These are phyloP conservation scores for Ellobium chinense DNA, from an alignment of 2,888 invertebrate species.

Conservation along the genomic window DNA sequence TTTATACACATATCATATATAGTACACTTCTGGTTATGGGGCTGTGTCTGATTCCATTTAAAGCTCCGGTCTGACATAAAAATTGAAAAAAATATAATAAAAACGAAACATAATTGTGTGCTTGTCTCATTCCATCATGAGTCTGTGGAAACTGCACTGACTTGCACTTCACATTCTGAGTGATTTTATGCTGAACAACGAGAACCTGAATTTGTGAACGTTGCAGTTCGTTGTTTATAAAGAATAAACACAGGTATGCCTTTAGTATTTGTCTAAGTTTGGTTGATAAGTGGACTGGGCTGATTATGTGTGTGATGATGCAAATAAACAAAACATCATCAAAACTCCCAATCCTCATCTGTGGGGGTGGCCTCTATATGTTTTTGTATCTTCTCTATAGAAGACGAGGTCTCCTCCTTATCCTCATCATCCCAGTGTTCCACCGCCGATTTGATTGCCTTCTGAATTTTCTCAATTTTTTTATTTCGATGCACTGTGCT, in stretches of 20 bases:
- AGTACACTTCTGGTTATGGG: constrained; percentile 24
- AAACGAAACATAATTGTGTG: too few species aligned
- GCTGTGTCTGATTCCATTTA: background rate
- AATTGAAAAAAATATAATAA: background rate
- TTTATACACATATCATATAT: too few species aligned
- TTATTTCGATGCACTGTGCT: constrained; percentile 48
- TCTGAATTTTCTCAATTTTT: constrained; percentile 65
- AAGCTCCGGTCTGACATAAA: background rate
- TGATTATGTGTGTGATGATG: background rate
- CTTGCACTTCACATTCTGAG: too few species aligned
- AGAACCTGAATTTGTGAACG: background rate
- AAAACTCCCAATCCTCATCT: constrained; percentile 72
- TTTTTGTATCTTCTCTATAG: constrained; percentile 67
- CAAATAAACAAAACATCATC: constrained; percentile 42
- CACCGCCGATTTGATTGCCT: constrained; percentile 57
- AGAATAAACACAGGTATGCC: constrained; percentile 20
- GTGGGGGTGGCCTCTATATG: constrained; percentile 49
- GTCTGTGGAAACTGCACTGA: too few species aligned
- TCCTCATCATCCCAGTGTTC: constrained; percentile 70
- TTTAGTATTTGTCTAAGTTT: background rate
- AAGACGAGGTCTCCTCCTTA: background rate
- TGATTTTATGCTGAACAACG: background rate
- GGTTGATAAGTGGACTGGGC: background rate
- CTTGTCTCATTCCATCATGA: too few species aligned
- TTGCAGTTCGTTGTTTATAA: constrained; percentile 36